phyloP scores from a whole-genome alignment of 2,888 invertebrate species.

The Agrilus cyanescens region DNA sequence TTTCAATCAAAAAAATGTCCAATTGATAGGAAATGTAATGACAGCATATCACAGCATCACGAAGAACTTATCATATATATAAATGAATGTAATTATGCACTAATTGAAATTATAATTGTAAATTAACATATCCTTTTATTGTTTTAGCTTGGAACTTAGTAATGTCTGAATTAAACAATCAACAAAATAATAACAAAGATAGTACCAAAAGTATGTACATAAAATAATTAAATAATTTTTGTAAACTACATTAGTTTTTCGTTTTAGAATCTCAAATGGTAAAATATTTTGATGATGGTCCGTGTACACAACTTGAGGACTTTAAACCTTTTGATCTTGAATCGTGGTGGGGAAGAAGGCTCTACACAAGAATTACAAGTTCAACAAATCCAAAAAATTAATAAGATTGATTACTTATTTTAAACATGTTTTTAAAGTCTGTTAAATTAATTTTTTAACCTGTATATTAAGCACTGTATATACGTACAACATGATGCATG shows the following conservation, averaged over 20 bases:
- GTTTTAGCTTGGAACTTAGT: not conserved
- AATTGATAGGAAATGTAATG: slow-evolving; percentile 45
- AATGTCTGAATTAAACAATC: not conserved
- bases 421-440: no score
- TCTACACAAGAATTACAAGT: slow-evolving; percentile 76
- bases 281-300: slow-evolving; percentile 63
- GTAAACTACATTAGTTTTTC: slow-evolving; percentile 10
- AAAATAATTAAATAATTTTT: no score
- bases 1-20: slow-evolving; percentile 44
- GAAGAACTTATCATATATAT: slow-evolving; percentile 80
- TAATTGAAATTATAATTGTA: slow-evolving; percentile 2
- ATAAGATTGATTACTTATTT: not conserved
- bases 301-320: slow-evolving; percentile 58
- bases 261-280: slow-evolving; percentile 30
- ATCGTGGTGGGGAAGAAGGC: slow-evolving; percentile 80
- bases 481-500: no score
- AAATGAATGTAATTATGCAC: slow-evolving; percentile 61
- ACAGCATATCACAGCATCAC: slow-evolving; percentile 63
- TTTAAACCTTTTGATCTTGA: slow-evolving; percentile 86
- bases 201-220: no score
- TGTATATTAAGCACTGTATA: no score
- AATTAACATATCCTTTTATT: slow-evolving; percentile 3
- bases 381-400: slow-evolving; percentile 39
- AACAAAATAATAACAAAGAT: not conserved
- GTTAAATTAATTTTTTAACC: no score